These are phyloP conservation scores for Eubasilissa splendida DNA, from an alignment of 2,888 invertebrate genomes.

Conservation along the genomic window DNA sequence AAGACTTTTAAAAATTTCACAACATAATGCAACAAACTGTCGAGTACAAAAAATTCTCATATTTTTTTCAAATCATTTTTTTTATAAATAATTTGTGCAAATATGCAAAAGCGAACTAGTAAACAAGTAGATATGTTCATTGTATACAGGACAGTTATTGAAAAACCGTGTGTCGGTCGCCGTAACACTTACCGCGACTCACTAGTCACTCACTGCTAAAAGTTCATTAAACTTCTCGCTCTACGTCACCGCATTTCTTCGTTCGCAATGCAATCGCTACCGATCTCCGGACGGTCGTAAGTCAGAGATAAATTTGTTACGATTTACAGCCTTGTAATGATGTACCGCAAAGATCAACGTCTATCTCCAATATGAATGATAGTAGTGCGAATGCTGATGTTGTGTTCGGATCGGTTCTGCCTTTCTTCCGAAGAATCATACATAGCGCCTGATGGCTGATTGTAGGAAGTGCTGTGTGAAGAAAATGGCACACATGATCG, in stretches of 20 bases:
- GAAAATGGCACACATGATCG: constrained; percentile 21
- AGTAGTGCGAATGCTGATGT: background rate
- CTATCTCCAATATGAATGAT: background rate
- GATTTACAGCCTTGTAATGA: background rate
- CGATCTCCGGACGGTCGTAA: constrained; percentile 3
- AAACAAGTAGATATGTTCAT: too few relatives aligned
- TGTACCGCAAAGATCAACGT: background rate
- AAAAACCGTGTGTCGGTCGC: constrained; percentile 13
- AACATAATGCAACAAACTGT: too few relatives aligned
- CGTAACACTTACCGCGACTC: constrained; percentile 51
- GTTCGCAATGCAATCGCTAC: constrained; percentile 43
- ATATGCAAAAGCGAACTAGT: too few relatives aligned
- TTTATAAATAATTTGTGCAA: too few relatives aligned
- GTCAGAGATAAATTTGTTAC: background rate
- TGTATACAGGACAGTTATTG: background rate
- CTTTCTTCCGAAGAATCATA: constrained; percentile 22
- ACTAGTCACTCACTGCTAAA: constrained; percentile 40
- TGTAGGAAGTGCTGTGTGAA: constrained; percentile 11
- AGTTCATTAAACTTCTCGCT: constrained; percentile 53
- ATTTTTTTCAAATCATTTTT: too few relatives aligned
- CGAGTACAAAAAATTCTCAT: too few relatives aligned
- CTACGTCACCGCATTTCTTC: constrained; percentile 55
- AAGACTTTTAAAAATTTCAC: too few relatives aligned
- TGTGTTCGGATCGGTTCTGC: constrained; percentile 4
- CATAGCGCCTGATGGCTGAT: background rate